These are phyloP conservation scores for Macroglossus sobrinus DNA, from an alignment of 2,113 vertebrate genomes.

Conservation along the genomic window DNA sequence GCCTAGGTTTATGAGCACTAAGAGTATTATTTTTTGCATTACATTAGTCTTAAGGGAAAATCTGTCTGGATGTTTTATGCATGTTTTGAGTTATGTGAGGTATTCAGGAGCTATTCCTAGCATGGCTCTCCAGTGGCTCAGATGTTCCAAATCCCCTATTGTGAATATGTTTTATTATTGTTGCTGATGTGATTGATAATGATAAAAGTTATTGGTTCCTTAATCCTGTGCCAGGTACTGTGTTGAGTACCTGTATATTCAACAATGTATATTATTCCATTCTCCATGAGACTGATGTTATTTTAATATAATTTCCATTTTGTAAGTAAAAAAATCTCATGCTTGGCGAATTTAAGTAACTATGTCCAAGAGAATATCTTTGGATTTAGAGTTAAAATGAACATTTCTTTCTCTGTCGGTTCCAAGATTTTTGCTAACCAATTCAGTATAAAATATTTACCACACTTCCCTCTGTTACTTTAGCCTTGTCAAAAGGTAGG, in stretches of 20 bases:
- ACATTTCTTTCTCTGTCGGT: constrained; percentile 6
- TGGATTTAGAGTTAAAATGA: not conserved
- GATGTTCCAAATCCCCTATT: not conserved
- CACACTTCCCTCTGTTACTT: not conserved
- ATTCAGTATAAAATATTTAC: not conserved
- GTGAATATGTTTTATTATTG: not conserved
- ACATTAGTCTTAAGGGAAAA: not conserved
- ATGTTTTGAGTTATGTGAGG: not conserved
- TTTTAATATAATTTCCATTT: not conserved
- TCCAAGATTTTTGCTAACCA: not conserved
- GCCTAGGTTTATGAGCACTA: not conserved
- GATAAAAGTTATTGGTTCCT: not conserved
- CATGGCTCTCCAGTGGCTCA: not conserved
- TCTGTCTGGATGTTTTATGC: not conserved
- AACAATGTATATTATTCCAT: not conserved
- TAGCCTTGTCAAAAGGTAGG: not conserved
- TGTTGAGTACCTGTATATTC: not conserved
- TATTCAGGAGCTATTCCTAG: constrained; percentile 17
- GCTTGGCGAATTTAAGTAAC: not conserved
- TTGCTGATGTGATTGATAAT: not conserved
- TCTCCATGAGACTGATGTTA: not conserved
- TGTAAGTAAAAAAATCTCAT: not conserved
- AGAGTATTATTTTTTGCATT: not conserved
- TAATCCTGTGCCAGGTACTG: not conserved
- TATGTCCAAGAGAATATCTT: not conserved